phyloP scores from a whole-genome alignment of 2,888 invertebrate species.

The Tubulanus polymorphus region DNA sequence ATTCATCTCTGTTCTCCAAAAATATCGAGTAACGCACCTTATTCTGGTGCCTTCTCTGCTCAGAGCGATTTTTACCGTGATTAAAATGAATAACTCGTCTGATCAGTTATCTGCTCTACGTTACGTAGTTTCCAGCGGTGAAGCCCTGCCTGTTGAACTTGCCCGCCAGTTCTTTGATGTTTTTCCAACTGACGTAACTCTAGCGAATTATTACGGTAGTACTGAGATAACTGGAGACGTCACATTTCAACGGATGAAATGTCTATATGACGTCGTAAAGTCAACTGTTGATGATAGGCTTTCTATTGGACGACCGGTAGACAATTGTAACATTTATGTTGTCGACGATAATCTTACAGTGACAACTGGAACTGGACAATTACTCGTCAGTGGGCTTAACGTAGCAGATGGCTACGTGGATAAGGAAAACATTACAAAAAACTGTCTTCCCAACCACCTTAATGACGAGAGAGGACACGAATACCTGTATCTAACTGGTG shows the following conservation, averaged over 20 bases:
- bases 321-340: slow-evolving; percentile 77
- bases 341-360: slow-evolving; percentile 71
- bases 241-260: slow-evolving; percentile 69
- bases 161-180: slow-evolving; percentile 75
- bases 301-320: slow-evolving; percentile 77
- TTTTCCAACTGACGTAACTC: slow-evolving; percentile 56
- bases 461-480: slow-evolving; percentile 2
- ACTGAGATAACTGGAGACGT: slow-evolving; percentile 91
- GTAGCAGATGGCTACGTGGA: slow-evolving; percentile 70
- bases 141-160: slow-evolving; percentile 68
- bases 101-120: slow-evolving; percentile 56
- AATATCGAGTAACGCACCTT: slow-evolving; percentile 55
- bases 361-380: slow-evolving; percentile 71
- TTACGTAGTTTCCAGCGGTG: slow-evolving; percentile 85
- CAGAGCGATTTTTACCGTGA: slow-evolving; percentile 11
- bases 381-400: slow-evolving; percentile 77
- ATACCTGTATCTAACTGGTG: slow-evolving; percentile 76
- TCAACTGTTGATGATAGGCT: slow-evolving; percentile 60
- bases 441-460: neutral
- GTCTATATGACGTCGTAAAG: slow-evolving; percentile 38
- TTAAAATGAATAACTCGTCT: slow-evolving; percentile 51
- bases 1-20: slow-evolving; percentile 66
- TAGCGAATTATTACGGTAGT: slow-evolving; percentile 87
- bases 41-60: slow-evolving; percentile 79
- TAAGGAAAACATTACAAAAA: slow-evolving; percentile 54